Evolutionary conservation across 2,113 vertebrate species (phyloP).

Genomic region (Mormoops blainvillei): DNA sequence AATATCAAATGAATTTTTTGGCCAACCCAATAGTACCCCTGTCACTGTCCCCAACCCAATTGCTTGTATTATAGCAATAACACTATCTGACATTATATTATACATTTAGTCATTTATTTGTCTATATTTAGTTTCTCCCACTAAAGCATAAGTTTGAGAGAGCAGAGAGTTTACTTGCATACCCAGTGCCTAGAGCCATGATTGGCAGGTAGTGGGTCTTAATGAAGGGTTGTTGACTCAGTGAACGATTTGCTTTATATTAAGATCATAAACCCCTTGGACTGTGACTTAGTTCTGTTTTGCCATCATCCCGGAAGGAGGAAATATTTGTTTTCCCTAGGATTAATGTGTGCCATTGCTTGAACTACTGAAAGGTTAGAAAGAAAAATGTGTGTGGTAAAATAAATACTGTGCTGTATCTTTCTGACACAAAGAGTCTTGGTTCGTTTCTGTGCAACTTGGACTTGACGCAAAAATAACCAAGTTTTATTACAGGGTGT

Average conservation of each 20-base stretch:
- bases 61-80: neutral
- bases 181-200: neutral
- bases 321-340: neutral
- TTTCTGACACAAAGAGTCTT: slow-evolving; percentile 2
- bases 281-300: slow-evolving; percentile 4
- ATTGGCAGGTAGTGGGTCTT: neutral
- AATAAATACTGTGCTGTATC: neutral
- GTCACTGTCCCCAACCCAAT: neutral
- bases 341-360: slow-evolving; percentile 20
- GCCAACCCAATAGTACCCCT: neutral
- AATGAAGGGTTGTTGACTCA: slow-evolving; percentile 1
- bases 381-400: neutral
- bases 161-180: neutral
- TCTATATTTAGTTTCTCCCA: neutral
- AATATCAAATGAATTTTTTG: too few relatives aligned
- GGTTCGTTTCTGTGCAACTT: slow-evolving; percentile 6
- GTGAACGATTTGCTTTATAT: slow-evolving; percentile 12
- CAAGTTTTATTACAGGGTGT: neutral
- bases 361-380: slow-evolving; percentile 37
- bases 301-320: neutral
- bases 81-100: neutral
- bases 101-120: neutral
- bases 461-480: neutral
- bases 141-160: neutral
- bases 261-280: neutral